Base-by-base conservation (phyloP, 1,140 invertebrate species). In the Rhagoletis pomonella region DNA sequence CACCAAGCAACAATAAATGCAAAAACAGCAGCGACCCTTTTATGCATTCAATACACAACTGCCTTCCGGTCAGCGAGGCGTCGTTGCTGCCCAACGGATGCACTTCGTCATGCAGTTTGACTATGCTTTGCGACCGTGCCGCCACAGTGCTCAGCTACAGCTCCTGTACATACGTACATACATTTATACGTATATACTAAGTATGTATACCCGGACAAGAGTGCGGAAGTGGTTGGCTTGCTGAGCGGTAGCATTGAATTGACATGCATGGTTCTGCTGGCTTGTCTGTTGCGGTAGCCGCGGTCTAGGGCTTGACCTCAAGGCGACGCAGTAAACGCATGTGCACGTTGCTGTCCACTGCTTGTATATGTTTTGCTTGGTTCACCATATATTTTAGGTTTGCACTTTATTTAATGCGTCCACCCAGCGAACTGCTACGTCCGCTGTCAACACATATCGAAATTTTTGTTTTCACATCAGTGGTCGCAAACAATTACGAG, bases 351-450 rank as follows among this genome's bases (percentile, higher is more conserved):
- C 29, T 29, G 29, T 29, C 29, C 29, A 29, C 29, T 29, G 29
- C 29, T 29, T 55, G 50, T 55, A 55, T 55, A 55, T 55, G 50
- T 55, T 5, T 55, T 55, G 5, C 3, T 55, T 55, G 10, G 29
- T 29, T 29, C 29, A n/a, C 50, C 0, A 62, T 7, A 12, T 62
- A 62, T 62, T 17, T 81, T 58, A 19, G 5, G 12, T 58, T 73
- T 73, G 39, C 67, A 73, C 67, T 73, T 44, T 81, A 81, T 81
- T 81, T 81, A 81, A 81, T 55, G 73, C 47, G 73, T 55, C n/a
- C 19, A n/a, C 14, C 42, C 42, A 73, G n/a, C 42, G 39, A 73
- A 73, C 67, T 47, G 67, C 39, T 19, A 42, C 73, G 47, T 81
- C 47, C 50, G 73, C 47, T 81, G 73, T 81, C 73, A 81, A 81